These are phyloP conservation scores for Zaprionus obscuricornis DNA, from an alignment of 2,888 invertebrate species.

Conservation along the genomic window DNA sequence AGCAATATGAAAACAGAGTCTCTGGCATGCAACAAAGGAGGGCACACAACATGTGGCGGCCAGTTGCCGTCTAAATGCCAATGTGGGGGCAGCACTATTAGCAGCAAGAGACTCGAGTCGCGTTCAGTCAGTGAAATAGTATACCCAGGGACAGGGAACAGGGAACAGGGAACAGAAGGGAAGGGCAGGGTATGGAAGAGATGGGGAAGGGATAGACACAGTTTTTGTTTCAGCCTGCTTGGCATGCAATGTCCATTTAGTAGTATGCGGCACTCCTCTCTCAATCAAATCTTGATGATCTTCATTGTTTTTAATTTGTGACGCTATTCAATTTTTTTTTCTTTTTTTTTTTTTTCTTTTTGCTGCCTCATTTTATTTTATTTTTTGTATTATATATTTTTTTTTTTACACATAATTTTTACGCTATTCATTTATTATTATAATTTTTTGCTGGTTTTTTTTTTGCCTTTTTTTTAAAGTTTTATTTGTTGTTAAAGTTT, in stretches of 20 bases:
- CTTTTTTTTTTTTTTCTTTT: constrained; percentile 14
- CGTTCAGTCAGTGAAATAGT: constrained; percentile 18
- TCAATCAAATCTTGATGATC: constrained; percentile 71
- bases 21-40: background rate
- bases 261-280: constrained; percentile 65
- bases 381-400: background rate
- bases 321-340: constrained; percentile 32
- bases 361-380: background rate
- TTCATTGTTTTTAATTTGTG: constrained; percentile 74
- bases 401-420: background rate
- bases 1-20: constrained; percentile 4
- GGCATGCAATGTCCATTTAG: constrained; percentile 67
- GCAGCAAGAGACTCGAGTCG: constrained; percentile 10
- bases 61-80: constrained; percentile 10
- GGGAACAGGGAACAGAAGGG: background rate
- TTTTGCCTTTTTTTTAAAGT: no score
- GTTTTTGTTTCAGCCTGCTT: constrained; percentile 40
- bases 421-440: no score
- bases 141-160: constrained; percentile 30
- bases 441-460: no score
- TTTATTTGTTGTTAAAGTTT: no score
- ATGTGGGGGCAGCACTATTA: constrained; percentile 7
- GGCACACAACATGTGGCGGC: constrained; percentile 26
- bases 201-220: constrained; percentile 1
- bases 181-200: background rate